phyloP scores from a whole-genome alignment of 2,113 vertebrate species.

The Calidris pygmaea region DNA sequence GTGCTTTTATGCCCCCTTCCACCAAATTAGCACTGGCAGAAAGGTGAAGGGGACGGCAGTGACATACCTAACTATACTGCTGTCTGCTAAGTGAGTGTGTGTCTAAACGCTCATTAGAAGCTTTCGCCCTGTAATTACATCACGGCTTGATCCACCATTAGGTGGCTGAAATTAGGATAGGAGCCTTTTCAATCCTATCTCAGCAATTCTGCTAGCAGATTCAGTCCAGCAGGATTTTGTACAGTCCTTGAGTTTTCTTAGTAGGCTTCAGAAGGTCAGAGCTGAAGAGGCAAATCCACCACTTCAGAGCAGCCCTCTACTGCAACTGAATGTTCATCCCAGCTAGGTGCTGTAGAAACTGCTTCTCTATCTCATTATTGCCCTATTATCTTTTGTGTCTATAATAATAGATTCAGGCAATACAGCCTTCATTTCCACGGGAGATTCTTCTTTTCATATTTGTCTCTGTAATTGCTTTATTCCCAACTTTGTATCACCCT shows the following conservation, averaged over 20 bases:
- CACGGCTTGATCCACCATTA: neutral
- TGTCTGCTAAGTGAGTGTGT: neutral
- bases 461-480: neutral
- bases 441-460: neutral
- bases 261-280: neutral
- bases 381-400: neutral
- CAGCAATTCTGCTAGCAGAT: neutral
- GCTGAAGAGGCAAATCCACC: neutral
- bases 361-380: neutral
- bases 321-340: neutral
- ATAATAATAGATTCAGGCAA: neutral
- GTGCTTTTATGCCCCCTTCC: neutral
- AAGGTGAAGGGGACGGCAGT: neutral
- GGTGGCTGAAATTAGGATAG: neutral
- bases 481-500: neutral
- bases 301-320: neutral
- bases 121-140: neutral
- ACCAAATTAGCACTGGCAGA: neutral
- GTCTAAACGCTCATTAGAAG: neutral
- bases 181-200: neutral
- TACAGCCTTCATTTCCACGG: neutral
- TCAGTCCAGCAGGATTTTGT: neutral
- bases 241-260: neutral
- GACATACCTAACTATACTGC: neutral
- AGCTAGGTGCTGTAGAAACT: neutral